Base-by-base conservation (phyloP, 2,888 invertebrate genomes). In the Polyploca ridens region DNA sequence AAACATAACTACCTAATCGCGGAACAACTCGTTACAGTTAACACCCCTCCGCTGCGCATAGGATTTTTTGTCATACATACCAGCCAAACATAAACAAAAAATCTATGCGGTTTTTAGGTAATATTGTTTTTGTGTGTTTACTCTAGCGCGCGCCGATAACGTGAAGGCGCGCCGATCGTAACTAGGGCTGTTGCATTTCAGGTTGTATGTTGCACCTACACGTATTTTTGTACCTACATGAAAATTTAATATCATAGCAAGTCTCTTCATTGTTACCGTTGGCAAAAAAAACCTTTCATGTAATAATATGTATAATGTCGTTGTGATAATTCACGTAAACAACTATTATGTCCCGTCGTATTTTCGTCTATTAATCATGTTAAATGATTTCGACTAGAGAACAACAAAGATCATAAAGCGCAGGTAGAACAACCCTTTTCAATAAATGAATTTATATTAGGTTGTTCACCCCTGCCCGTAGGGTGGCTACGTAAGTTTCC, bases 71-170 rank as follows among this genome's bases (percentile, higher is more conserved):
- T 80, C 69, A 46, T 46, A n/a, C 49, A 49, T 49, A 14, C 46
- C 46, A n/a, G 69, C 71, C 80, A 74, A 86, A 81, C 88, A 86
- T 84, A 81, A 77, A 80, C 85, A 89, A 85, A 90, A 83, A 89
- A 84, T 90, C 86, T 79, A 75, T 83, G 87, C 75, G 83, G 90
- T 91, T 91, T 91, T 90, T 90, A 81, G 88, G 78, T 74, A 69
- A 69, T 71, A 71, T 75, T 69, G 83, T 87, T 89, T 91, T 90
- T 91, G 77, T 89, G 74, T 91, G 86, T 92, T 91, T 91, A 85
- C 87, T 86, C 90, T 89, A 88, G 86, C 90, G 86, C 86, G 85
- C 80, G 86, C 81, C 84, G 87, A 87, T 90, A 88, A 84, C 77
- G 79, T 72, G 77, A 63, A 70, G 68, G 68, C 75, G 76, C 73